Percentiles rank a stretch among this genome's conserved stretches.
These are phyloP conservation scores for Dasypogon diadema DNA, from an alignment of 2,888 invertebrate genomes.

Conservation along the genomic window DNA sequence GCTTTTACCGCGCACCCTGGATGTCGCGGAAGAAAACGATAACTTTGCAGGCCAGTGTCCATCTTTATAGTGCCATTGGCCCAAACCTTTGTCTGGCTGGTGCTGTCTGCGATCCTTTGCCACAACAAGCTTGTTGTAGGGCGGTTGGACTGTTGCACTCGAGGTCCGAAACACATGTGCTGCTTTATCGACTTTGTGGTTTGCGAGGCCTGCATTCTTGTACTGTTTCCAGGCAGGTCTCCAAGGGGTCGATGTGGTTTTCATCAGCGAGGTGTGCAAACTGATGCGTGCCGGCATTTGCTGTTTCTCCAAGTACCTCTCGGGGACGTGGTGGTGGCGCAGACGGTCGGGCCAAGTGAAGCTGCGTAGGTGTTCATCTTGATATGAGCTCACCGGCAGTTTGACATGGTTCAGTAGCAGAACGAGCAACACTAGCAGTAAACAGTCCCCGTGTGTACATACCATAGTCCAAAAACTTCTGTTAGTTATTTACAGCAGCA, in stretches of 20 bases:
- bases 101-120: neutral
- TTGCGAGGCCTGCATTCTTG: neutral
- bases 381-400: constrained; percentile 9
- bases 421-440: constrained; percentile 2
- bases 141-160: neutral
- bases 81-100: neutral
- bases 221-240: neutral
- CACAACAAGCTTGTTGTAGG: neutral
- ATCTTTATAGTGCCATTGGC: neutral
- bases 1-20: neutral
- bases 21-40: neutral
- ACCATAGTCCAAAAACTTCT: constrained; percentile 39
- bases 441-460: constrained; percentile 44
- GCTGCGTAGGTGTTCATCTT: constrained; percentile 4
- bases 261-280: neutral
- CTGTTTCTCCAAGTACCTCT: neutral
- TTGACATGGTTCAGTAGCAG: constrained; percentile 21
- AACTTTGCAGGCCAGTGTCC: neutral
- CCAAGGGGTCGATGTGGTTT: neutral
- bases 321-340: constrained; percentile 11
- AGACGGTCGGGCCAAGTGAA: constrained; percentile 1
- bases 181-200: constrained; percentile 36
- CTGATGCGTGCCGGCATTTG: neutral
- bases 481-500: no score
- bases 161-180: constrained; percentile 43